These are phyloP conservation scores for Sternotherus odoratus DNA, from an alignment of 2,797 vertebrate genomes.

Conservation along the genomic window DNA sequence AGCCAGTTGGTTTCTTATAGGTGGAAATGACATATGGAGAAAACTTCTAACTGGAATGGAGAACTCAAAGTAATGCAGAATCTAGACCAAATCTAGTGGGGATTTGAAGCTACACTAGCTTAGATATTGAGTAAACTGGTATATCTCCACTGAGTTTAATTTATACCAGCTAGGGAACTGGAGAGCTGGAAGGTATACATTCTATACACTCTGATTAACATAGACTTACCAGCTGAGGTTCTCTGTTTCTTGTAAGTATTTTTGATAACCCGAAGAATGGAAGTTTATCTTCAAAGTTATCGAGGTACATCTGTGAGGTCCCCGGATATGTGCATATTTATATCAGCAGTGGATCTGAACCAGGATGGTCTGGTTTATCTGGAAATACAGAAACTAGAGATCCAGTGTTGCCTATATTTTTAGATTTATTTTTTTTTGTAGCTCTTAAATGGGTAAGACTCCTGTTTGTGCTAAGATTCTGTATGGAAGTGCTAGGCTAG, in stretches of 20 bases:
- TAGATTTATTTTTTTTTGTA: neutral
- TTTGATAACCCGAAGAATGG: neutral
- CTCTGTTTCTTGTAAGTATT: neutral
- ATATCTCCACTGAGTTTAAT: neutral
- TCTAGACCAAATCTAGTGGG: neutral
- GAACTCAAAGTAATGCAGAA: neutral
- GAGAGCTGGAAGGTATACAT: neutral
- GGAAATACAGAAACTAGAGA: neutral
- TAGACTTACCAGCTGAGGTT: neutral
- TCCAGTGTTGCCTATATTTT: neutral
- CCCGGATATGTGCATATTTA: neutral
- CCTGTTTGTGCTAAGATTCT: neutral
- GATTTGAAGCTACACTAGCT: neutral
- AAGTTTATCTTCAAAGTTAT: neutral
- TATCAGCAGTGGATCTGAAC: fast-evolving
- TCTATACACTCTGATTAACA: neutral
- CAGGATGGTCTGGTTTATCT: neutral
- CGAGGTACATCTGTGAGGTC: neutral
- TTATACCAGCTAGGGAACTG: neutral
- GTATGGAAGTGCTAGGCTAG: neutral
- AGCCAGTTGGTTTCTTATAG: neutral
- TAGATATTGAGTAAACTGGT: neutral
- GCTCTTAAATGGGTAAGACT: neutral
- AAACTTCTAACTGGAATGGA: neutral
- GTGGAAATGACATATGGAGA: neutral